Evolutionary conservation across 2,797 vertebrate species (phyloP).

Genomic region (Liasis olivaceus): DNA sequence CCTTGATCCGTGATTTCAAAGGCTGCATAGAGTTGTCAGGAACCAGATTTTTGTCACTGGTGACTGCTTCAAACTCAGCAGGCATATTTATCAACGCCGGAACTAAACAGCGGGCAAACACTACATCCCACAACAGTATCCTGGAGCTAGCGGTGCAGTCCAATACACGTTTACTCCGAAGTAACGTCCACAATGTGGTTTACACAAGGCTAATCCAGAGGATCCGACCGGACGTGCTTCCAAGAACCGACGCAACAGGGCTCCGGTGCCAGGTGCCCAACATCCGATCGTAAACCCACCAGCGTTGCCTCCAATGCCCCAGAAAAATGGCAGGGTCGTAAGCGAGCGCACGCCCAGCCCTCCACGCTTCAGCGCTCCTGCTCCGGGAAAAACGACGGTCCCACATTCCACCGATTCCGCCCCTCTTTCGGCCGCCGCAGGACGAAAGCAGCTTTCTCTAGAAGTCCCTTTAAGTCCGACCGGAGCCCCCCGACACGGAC

Average conservation of each 20-base stretch:
- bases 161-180: neutral
- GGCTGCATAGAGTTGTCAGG: neutral
- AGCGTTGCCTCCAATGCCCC: neutral
- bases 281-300: neutral
- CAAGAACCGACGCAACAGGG: neutral
- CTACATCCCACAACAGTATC: neutral
- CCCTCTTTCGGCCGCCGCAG: neutral
- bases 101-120: neutral
- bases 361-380: neutral
- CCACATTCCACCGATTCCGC: too few species aligned
- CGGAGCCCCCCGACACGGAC: neutral
- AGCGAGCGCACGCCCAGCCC: neutral
- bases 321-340: neutral
- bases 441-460: neutral
- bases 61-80: neutral
- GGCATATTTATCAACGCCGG: neutral
- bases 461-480: neutral
- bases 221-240: neutral
- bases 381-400: neutral
- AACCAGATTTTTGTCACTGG: neutral
- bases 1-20: neutral
- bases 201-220: neutral
- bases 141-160: neutral
- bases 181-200: neutral
- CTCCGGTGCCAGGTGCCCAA: neutral